Percentiles rank a stretch among this genome's conserved stretches.
These are phyloP conservation scores for Stegodyphus mimosarum DNA, from an alignment of 1,140 invertebrate genomes.

Conservation along the genomic window DNA sequence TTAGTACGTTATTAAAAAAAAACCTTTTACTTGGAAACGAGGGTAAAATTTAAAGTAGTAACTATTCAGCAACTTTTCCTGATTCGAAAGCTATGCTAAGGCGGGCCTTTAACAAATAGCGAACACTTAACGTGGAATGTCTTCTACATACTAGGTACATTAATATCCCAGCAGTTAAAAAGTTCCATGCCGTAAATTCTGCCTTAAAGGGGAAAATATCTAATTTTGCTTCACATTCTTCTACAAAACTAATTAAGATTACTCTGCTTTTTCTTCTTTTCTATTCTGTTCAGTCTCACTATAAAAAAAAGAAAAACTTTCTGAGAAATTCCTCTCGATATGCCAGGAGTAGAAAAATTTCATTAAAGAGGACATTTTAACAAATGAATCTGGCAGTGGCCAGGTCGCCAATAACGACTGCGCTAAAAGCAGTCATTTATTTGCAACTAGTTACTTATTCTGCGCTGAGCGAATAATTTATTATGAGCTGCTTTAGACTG, in stretches of 20 bases:
- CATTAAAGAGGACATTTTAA: conserved; percentile 54
- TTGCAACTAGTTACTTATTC: conserved; percentile 58
- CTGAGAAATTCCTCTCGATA: background rate
- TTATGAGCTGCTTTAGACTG: conserved; percentile 51
- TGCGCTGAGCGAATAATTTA: conserved; percentile 47
- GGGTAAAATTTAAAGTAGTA: too few species aligned
- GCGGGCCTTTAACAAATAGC: too few species aligned
- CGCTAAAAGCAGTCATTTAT: conserved; percentile 58
- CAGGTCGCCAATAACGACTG: conserved; percentile 28
- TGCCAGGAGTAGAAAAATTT: conserved; percentile 37
- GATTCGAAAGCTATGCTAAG: too few species aligned
- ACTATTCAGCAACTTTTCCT: too few species aligned
- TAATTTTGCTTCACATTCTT: background rate
- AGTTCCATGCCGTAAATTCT: too few species aligned
- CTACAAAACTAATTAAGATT: conserved; percentile 37
- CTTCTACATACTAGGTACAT: too few species aligned
- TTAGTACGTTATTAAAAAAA: too few species aligned
- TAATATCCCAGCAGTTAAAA: too few species aligned
- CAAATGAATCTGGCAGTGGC: conserved; percentile 32
- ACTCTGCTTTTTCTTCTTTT: background rate
- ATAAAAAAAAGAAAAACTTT: background rate
- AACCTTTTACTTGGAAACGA: too few species aligned
- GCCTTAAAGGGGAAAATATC: background rate
- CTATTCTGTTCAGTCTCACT: conserved; percentile 3
- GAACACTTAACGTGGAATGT: too few species aligned